Base-by-base conservation (phyloP, 2,888 invertebrate genomes). In the Spicauda simplicius region DNA sequence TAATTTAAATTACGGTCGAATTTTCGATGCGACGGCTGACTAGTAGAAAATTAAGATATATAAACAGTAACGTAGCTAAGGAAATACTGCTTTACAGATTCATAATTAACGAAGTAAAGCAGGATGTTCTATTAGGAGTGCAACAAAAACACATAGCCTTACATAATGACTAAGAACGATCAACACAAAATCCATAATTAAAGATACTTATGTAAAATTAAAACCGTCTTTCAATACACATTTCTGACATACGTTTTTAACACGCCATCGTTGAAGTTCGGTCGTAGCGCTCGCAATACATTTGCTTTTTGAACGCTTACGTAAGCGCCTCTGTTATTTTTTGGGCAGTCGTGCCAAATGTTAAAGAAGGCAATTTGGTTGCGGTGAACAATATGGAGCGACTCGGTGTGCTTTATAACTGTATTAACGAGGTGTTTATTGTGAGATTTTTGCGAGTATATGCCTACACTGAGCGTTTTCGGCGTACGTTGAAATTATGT, bases 361-460 rank as follows among this genome's bases (percentile, higher is more conserved):
- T 72, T 78, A 78, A 78, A 78, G 77, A 78, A 77, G 77, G 73
- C 72, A 77, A 78, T 78, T 78, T 74, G 70, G 66, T 61, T 69
- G 76, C 70, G 74, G 74, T 71, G 72, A 69, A 72, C 72, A 72
- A 64, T 70, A 59, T 70, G 72, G 65, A 65, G 72, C 73, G 68
- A 70, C 64, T 48, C 48, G 63, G 63, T 45, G 30, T 71, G 72
- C 73, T 74, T 71, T 64, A 73, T 74, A 74, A 74, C 73, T 73
- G 60, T 63, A 70, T 64, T 59, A 64, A 64, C 64, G 64, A 64
- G 57, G 52, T 33, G 64, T 64, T 64, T 60, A 60, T 52, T 64
- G 64, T 57, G 64, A 64, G 37, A 64, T 52, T 64, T 64, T 57
- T 48, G 45, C 50, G 50, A 18, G 18, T 59, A 48, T 60, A 52